Base-by-base conservation (phyloP, 1,140 invertebrate genomes). In the Bombus cullumanus region DNA sequence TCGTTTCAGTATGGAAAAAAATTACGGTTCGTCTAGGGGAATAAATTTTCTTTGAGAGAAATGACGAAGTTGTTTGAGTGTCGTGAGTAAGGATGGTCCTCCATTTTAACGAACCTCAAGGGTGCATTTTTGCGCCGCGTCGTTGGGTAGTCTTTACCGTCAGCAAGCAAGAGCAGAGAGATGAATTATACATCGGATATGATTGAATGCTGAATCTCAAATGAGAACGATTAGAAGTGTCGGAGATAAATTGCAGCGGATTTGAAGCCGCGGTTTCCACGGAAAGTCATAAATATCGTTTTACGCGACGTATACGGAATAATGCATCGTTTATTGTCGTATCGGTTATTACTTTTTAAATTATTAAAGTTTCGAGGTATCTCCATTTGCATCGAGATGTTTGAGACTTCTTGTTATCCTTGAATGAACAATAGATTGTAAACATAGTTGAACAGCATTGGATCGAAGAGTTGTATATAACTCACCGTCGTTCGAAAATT, bases 121-220 rank as follows among this genome's bases (percentile, higher is more conserved):
- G 3, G 41, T 34, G 25, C 12, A 37, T 43, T 57, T 12, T 57
- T 59, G 13, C 53, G 6, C 57, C 18, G 8, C 31, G 72, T 66
- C 13, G 22, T 53, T 22, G 73, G 62, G 34, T 37, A 47, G 15
- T 34, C 34, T 74, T 31, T 28, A 25, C 39, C 28, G 31, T 9
- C 31, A 37, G 22, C 10, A 12, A 13, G 47, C 34, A 15, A 28
- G 64, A 75, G 25, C 15, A 53, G 13, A 31, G 8, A 15, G 34
- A 37, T 68, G 73, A 76, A 76, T 83, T 53, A 76, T 39, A 47
- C 71, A 83, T 83, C 15, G 28, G 66, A 37, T 18, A 83, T 83
- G 73, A 83, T 68, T 53, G 43, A 83, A 83, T 53, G 41, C 34
- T 47, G 57, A 62, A 83, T 66, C 28, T 13, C 13, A 53, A 43